Conservation (phyloP, 2,113 vertebrate species). For the Rattus rattus region DNA sequence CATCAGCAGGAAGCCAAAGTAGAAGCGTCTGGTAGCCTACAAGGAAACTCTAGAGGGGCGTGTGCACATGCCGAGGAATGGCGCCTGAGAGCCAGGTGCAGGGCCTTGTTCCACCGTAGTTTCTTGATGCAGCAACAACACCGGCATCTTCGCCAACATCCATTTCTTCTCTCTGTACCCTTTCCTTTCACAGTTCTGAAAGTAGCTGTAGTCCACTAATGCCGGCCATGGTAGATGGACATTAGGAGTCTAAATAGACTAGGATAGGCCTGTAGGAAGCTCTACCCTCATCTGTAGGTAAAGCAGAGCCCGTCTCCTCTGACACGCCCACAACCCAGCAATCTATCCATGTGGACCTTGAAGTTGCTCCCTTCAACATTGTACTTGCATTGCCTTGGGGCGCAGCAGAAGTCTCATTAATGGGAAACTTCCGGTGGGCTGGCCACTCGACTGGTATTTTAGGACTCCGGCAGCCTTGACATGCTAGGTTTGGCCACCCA, state of each 20-base stretch:
- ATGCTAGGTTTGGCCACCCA: not conserved
- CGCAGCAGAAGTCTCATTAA: too few species aligned
- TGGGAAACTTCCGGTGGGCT: not conserved
- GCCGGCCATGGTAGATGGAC: not conserved
- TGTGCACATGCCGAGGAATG: not conserved
- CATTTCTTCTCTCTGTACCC: not conserved
- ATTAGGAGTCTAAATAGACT: not conserved
- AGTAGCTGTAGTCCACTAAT: too few species aligned
- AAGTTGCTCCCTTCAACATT: not conserved
- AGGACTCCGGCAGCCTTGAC: not conserved
- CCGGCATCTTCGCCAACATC: not conserved
- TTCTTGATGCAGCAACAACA: not conserved
- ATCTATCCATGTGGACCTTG: not conserved
- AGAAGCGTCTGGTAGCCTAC: not conserved
- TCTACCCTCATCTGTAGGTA: too few species aligned
- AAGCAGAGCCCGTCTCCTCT: rapidly evolving
- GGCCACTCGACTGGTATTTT: not conserved
- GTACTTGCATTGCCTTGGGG: not conserved
- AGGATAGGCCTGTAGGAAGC: not conserved
- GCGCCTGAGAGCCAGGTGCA: not conserved
- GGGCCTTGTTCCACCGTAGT: not conserved
- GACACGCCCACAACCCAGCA: not conserved
- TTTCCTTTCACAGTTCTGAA: not conserved
- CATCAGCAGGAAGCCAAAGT: not conserved
- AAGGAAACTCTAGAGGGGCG: not conserved